A percentile compares a stretch with the other conserved stretches of the same genome.
phyloP scores from a whole-genome alignment of 1,140 invertebrate genomes.

The Eriosoma lanigerum region DNA sequence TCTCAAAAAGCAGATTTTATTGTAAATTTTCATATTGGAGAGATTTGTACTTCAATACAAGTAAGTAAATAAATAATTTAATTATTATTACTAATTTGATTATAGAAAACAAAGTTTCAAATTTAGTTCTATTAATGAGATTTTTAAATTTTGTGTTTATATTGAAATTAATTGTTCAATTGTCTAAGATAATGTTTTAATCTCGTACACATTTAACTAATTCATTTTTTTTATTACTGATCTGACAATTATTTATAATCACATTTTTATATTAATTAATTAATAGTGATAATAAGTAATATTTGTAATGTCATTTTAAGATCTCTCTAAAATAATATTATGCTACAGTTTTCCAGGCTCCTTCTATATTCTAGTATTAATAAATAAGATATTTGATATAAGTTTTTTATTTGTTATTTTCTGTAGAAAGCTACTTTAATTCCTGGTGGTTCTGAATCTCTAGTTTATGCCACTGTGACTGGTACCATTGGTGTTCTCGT shows the following conservation, averaged over 20 bases:
- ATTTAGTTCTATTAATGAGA: too few relatives aligned
- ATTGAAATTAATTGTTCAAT: background rate
- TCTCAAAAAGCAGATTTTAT: slow-evolving; percentile 96
- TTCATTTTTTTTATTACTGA: background rate
- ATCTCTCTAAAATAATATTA: too few relatives aligned
- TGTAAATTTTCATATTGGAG: slow-evolving; percentile 93
- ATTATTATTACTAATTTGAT: too few relatives aligned
- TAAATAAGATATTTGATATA: too few relatives aligned
- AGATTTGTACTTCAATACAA: slow-evolving; percentile 83
- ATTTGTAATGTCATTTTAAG: too few relatives aligned
- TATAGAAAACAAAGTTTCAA: too few relatives aligned
- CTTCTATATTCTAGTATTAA: too few relatives aligned
- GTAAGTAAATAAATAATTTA: slow-evolving; percentile 54
- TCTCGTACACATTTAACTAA: slow-evolving; percentile 57
- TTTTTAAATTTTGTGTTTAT: too few relatives aligned
- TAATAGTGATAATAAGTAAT: too few relatives aligned
- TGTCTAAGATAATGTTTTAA: slow-evolving; percentile 12
- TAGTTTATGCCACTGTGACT: slow-evolving; percentile 94
- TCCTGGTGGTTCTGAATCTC: slow-evolving; percentile 92
- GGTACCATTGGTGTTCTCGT: slow-evolving; percentile 95
- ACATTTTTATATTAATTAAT: too few relatives aligned
- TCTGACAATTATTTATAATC: slow-evolving; percentile 52
- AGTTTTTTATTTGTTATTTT: too few relatives aligned
- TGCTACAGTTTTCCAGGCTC: too few relatives aligned
- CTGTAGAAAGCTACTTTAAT: slow-evolving; percentile 90